phyloP scores from a whole-genome alignment of 2,888 invertebrate species.

The Augochlorella aurata region DNA sequence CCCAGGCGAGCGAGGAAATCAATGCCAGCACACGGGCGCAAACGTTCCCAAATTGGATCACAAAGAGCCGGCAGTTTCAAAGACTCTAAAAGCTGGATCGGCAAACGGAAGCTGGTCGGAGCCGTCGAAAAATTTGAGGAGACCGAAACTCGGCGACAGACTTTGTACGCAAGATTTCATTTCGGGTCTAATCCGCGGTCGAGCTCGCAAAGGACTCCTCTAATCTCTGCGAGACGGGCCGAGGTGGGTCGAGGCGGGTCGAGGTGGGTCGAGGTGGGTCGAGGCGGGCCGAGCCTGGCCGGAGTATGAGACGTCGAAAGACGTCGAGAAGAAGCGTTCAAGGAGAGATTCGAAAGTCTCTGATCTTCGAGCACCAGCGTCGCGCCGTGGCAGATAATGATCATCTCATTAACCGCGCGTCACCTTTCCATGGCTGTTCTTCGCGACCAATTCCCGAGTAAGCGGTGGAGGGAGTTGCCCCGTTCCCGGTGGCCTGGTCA shows the following conservation, averaged over 20 bases:
- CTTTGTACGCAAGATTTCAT: constrained; percentile 16
- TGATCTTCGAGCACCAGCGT: constrained; percentile 31
- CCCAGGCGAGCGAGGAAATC: background rate
- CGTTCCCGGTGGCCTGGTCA: background rate
- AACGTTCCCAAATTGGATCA: background rate
- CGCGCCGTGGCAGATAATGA: constrained; percentile 39
- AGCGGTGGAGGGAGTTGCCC: background rate
- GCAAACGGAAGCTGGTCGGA: background rate
- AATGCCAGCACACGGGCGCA: background rate
- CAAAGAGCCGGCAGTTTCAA: background rate
- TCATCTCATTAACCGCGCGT: constrained; percentile 46
- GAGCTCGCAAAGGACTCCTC: background rate
- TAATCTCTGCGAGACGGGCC: background rate
- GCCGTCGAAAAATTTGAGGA: background rate
- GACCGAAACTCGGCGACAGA: background rate
- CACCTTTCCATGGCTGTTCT: constrained; percentile 31
- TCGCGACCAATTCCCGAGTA: constrained; percentile 20
- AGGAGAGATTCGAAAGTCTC: constrained; percentile 29
- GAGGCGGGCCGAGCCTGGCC: background rate
- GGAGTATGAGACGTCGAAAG: constrained; percentile 4
- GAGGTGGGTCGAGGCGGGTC: too few species aligned
- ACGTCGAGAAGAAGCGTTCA: constrained; percentile 8
- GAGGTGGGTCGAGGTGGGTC: too few species aligned
- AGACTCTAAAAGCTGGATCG: background rate
- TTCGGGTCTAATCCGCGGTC: constrained; percentile 3